Percentiles rank a stretch among this genome's conserved stretches.
Conservation (phyloP, 2,113 vertebrate genomes). For the Saccopteryx leptura region DNA sequence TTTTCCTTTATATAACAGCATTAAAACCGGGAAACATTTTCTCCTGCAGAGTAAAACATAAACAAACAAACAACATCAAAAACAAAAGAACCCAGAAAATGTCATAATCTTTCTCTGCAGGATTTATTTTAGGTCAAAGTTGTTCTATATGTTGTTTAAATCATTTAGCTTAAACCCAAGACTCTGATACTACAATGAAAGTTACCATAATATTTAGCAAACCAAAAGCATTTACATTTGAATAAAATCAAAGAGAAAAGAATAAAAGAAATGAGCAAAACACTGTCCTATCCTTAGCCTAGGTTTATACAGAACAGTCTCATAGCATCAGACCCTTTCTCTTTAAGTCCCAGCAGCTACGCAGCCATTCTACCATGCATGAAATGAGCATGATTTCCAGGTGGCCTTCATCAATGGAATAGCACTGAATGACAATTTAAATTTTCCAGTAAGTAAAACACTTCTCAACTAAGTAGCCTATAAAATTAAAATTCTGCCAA, state of each 20-base stretch:
- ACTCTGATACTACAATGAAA: slow-evolving; percentile 49
- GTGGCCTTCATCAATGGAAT: slow-evolving; percentile 61
- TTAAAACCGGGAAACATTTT: slow-evolving; percentile 8
- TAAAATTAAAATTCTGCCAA: slow-evolving; percentile 67
- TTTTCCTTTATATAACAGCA: not conserved
- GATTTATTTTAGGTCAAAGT: not conserved
- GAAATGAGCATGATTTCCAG: slow-evolving; percentile 64
- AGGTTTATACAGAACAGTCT: not conserved
- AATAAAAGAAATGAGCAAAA: slow-evolving; percentile 2
- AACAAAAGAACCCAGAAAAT: not conserved
- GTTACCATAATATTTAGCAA: slow-evolving; percentile 24
- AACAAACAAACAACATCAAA: not conserved
- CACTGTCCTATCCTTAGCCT: not conserved
- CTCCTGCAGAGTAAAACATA: not conserved
- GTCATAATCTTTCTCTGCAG: not conserved
- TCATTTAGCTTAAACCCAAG: slow-evolving; percentile 35
- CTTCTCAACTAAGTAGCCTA: slow-evolving; percentile 68
- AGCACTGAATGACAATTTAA: slow-evolving; percentile 51
- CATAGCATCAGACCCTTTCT: not conserved
- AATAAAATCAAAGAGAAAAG: slow-evolving; percentile 51
- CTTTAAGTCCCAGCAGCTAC: not conserved
- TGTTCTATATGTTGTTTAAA: not conserved
- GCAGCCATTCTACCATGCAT: not conserved
- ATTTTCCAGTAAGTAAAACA: slow-evolving; percentile 60
- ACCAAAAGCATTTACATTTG: not conserved